A percentile compares a stretch with the other conserved stretches of the same genome.
phyloP scores from a whole-genome alignment of 2,113 vertebrate species.

The Gobio gobio region DNA sequence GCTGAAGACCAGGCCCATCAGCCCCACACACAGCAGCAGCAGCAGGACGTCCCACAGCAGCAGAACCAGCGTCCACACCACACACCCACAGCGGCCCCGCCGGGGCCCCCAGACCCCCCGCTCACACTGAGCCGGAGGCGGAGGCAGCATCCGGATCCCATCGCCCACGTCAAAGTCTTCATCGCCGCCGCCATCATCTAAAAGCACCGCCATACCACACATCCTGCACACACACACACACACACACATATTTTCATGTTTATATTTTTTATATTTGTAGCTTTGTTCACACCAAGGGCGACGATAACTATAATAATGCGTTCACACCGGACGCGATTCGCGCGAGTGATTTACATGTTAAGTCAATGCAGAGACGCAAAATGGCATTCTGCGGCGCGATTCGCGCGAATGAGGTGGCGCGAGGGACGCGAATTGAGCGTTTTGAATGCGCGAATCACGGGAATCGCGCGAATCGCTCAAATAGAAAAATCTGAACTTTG shows the following conservation, averaged over 20 bases:
- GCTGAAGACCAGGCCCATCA: conserved; percentile 77
- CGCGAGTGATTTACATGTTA: too few relatives aligned
- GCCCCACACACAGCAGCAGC: conserved; percentile 68
- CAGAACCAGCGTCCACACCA: conserved; percentile 81
- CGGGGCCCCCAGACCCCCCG: conserved; percentile 73
- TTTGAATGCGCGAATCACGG: too few relatives aligned
- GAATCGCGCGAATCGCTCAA: too few relatives aligned
- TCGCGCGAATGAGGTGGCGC: too few relatives aligned
- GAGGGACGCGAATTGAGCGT: too few relatives aligned
- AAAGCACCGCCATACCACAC: conserved; percentile 75
- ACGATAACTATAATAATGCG: too few relatives aligned
- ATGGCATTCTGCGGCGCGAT: too few relatives aligned
- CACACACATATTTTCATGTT: neutral
- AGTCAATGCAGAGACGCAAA: too few relatives aligned
- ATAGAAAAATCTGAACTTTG: too few relatives aligned
- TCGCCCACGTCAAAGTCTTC: conserved; percentile 71
- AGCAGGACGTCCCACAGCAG: conserved; percentile 82
- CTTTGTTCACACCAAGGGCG: too few relatives aligned
- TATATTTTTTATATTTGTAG: too few relatives aligned
- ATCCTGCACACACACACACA: conserved; percentile 64
- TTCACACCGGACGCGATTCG: too few relatives aligned
- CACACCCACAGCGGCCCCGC: conserved; percentile 77
- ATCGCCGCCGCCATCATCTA: conserved; percentile 66
- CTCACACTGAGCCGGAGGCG: conserved; percentile 71
- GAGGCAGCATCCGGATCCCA: conserved; percentile 76